These are phyloP conservation scores for Anguilla rostrata DNA, from an alignment of 2,113 vertebrate genomes.

Conservation along the genomic window DNA sequence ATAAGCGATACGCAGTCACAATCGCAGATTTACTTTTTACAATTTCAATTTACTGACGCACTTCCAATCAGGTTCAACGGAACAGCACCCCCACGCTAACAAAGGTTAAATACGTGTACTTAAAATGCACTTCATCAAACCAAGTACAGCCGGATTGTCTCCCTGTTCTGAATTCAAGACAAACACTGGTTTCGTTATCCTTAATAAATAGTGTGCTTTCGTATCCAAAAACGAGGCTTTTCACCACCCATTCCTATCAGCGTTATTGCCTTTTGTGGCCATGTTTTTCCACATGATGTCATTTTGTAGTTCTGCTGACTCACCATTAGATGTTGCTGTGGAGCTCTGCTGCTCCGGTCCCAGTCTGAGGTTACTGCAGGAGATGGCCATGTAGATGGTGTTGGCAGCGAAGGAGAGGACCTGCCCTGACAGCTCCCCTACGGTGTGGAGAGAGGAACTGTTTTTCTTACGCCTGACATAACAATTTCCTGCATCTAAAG, in stretches of 20 bases:
- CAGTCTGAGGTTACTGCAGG: slow-evolving; percentile 62
- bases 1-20: not conserved
- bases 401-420: slow-evolving; percentile 74
- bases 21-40: not conserved
- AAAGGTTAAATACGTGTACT: too few relatives aligned
- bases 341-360: slow-evolving; percentile 34
- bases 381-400: slow-evolving; percentile 76
- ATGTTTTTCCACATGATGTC: not conserved
- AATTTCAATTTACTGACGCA: not conserved
- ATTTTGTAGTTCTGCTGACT: not conserved
- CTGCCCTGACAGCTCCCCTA: slow-evolving; percentile 70
- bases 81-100: too few relatives aligned
- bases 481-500: not conserved
- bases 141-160: too few relatives aligned
- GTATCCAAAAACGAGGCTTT: too few relatives aligned
- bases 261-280: not conserved
- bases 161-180: too few relatives aligned
- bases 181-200: not conserved
- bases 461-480: too few relatives aligned
- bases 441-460: not conserved
- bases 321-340: slow-evolving; percentile 37
- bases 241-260: not conserved
- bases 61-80: too few relatives aligned
- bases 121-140: too few relatives aligned
- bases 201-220: not conserved